These are phyloP conservation scores for Malurus melanocephalus DNA, from an alignment of 2,113 vertebrate species.

Conservation along the genomic window DNA sequence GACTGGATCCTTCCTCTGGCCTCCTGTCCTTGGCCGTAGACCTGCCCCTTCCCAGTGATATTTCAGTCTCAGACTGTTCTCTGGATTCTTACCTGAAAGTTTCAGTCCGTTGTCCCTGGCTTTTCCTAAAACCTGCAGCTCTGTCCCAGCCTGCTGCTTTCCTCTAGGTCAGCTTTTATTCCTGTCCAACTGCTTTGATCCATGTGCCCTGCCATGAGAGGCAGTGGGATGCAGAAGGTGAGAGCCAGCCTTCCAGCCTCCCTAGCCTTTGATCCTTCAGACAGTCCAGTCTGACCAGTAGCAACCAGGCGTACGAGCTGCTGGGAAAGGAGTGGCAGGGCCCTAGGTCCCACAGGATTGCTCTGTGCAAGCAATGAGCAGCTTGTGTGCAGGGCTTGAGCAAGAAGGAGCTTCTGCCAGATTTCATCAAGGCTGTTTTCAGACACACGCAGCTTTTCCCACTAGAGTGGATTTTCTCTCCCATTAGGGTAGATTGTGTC, in stretches of 20 bases:
- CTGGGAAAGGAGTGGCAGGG: not conserved
- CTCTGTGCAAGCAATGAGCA: not conserved
- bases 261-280: not conserved
- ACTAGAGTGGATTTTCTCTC: not conserved
- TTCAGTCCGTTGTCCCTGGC: not conserved
- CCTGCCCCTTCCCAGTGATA: not conserved
- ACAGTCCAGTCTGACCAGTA: not conserved
- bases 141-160: not conserved
- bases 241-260: not conserved
- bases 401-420: not conserved
- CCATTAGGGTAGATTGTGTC: not conserved
- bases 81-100: not conserved
- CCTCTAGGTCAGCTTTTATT: not conserved
- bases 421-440: not conserved
- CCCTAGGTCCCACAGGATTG: not conserved
- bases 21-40: not conserved
- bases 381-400: not conserved
- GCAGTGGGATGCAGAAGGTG: not conserved
- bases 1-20: not conserved
- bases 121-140: not conserved
- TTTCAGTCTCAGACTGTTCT: not conserved
- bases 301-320: not conserved
- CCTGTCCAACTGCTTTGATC: not conserved
- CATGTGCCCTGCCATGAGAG: not conserved
- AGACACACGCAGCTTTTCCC: not conserved